Percentiles rank a stretch among this genome's conserved stretches.
Conservation (phyloP, 2,888 invertebrate species). For the Phyllotreta cruciferae region DNA sequence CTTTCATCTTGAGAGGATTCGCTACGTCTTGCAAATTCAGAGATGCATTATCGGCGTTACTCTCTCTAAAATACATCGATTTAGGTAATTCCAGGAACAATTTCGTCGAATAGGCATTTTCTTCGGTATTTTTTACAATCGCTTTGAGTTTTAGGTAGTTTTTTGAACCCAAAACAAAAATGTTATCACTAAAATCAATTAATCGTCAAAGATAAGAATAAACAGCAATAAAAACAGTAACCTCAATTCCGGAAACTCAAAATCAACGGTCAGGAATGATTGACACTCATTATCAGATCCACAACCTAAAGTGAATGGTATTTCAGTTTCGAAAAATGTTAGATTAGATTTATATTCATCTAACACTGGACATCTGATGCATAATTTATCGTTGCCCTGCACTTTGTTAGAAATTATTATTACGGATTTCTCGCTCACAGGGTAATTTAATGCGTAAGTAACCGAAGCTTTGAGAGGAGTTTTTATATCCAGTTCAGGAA, state of each 20-base stretch:
- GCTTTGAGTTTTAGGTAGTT: constrained; percentile 50
- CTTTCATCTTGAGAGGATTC: constrained; percentile 49
- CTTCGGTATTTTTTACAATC: constrained; percentile 59
- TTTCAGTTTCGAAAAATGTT: constrained; percentile 33
- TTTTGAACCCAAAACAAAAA: constrained; percentile 54
- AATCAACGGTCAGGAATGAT: constrained; percentile 60
- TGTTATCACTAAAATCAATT: constrained; percentile 31
- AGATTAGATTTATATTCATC: constrained; percentile 36
- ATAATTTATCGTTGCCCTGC: constrained; percentile 21
- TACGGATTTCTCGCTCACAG: constrained; percentile 17
- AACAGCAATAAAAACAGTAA: too few species aligned
- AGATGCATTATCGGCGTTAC: constrained; percentile 40
- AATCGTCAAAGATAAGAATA: too few species aligned
- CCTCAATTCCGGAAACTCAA: constrained; percentile 33
- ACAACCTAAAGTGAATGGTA: constrained; percentile 62
- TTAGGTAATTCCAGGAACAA: constrained; percentile 60
- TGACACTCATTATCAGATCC: constrained; percentile 64
- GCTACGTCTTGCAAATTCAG: constrained; percentile 51
- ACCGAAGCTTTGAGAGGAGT: constrained; percentile 28
- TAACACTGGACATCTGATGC: constrained; percentile 35
- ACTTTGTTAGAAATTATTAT: constrained; percentile 20
- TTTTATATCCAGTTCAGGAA: constrained; percentile 9
- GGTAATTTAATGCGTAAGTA: constrained; percentile 27
- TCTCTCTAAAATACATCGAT: constrained; percentile 46
- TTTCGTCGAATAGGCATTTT: constrained; percentile 62